Evolutionary conservation across 1,140 invertebrate species (phyloP).

Genomic region (Lepidurus couesii): DNA sequence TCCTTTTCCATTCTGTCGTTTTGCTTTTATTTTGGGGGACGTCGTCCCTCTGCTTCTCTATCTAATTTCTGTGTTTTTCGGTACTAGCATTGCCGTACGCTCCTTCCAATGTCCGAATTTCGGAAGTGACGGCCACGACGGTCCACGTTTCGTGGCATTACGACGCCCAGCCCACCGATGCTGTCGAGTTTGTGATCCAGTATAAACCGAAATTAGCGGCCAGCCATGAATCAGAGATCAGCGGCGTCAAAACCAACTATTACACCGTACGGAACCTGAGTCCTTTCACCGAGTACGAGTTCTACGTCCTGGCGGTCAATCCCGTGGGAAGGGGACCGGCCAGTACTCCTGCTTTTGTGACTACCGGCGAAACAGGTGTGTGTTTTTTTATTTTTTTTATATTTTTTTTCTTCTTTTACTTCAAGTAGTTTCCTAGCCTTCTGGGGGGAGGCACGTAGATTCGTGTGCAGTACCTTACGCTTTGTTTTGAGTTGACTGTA

Average conservation of each 20-base stretch:
- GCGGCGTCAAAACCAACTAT: constrained; percentile 84
- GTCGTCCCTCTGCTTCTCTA: constrained; percentile 39
- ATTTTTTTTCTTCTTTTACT: neutral
- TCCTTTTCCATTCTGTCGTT: too few relatives aligned
- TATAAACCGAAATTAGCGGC: constrained; percentile 79
- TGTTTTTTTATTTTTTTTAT: neutral
- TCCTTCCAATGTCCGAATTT: constrained; percentile 77
- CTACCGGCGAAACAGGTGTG: constrained; percentile 91
- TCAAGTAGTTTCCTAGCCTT: neutral
- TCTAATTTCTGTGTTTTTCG: neutral
- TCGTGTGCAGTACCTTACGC: neutral
- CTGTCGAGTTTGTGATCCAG: constrained; percentile 90
- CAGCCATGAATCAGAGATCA: constrained; percentile 73
- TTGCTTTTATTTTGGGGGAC: constrained; percentile 41
- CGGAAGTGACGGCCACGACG: constrained; percentile 86
- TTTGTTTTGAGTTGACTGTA: neutral
- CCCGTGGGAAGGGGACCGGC: constrained; percentile 82
- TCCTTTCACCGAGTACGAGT: constrained; percentile 94
- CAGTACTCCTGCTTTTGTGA: constrained; percentile 76
- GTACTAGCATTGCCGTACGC: constrained; percentile 73
- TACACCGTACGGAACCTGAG: constrained; percentile 81
- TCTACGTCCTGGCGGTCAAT: constrained; percentile 91
- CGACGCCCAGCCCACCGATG: constrained; percentile 62
- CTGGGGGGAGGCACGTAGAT: neutral
- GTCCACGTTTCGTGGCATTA: constrained; percentile 85